phyloP scores from a whole-genome alignment of 2,888 invertebrate species.

The Leptopilina syphax region DNA sequence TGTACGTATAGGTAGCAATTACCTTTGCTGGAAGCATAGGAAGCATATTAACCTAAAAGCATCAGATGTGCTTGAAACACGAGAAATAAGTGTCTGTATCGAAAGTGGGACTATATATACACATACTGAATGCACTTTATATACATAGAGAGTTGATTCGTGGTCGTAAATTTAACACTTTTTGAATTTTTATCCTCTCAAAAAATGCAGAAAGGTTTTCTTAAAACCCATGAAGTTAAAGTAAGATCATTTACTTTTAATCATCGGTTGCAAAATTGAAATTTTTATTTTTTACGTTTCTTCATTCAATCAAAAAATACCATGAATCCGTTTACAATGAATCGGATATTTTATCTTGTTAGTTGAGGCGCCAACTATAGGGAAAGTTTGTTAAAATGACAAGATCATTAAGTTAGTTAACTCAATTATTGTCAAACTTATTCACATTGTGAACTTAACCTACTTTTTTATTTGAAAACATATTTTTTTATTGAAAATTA shows the following conservation, averaged over 20 bases:
- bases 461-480: no score
- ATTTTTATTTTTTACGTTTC: no score
- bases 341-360: no score
- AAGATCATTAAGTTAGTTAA: no score
- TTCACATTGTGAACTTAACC: no score
- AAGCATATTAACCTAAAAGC: slow-evolving; percentile 33
- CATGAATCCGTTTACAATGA: no score
- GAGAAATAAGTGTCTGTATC: slow-evolving; percentile 16
- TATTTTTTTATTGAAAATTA: no score
- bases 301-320: no score
- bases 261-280: background rate
- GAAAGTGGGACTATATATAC: slow-evolving; percentile 12
- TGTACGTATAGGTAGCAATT: background rate
- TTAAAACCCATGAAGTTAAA: background rate
- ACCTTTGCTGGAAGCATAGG: background rate
- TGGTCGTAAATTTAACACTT: slow-evolving; percentile 3
- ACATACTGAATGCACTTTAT: background rate
- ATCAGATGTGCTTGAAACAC: background rate
- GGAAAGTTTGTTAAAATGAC: no score
- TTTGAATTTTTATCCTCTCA: background rate
- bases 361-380: no score
- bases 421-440: no score
- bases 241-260: background rate
- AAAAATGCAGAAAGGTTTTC: background rate
- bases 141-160: background rate